Conservation (phyloP, 2,888 invertebrate species). For the Odontothrips loti region DNA sequence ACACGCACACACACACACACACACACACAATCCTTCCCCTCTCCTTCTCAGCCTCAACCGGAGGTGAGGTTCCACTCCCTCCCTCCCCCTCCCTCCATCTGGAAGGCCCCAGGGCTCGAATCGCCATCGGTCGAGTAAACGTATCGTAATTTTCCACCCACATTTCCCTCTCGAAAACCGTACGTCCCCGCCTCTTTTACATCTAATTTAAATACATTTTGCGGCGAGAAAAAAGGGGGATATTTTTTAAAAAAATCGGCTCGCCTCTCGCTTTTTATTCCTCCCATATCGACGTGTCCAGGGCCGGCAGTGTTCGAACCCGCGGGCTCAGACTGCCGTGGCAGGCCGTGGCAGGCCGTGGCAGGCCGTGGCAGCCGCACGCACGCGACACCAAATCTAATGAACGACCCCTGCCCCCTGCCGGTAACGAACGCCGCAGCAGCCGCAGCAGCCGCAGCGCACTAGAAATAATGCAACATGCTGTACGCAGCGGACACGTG, state of each 20-base stretch:
- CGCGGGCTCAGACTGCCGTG: no score
- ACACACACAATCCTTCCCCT: no score
- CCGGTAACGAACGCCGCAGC: neutral
- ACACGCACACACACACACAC: no score
- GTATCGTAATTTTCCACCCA: constrained; percentile 15
- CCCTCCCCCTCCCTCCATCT: neutral
- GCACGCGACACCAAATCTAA: no score
- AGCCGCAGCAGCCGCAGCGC: neutral
- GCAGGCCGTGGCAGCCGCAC: no score
- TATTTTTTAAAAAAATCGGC: no score
- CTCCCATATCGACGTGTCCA: no score
- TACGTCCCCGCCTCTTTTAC: neutral
- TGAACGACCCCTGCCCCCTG: neutral
- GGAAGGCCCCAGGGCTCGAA: neutral
- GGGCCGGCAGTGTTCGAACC: no score
- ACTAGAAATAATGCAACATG: neutral
- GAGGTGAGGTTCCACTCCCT: no score
- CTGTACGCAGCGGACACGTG: neutral
- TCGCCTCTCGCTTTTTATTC: no score
- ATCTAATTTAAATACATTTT: constrained; percentile 10
- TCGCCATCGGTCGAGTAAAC: constrained; percentile 8
- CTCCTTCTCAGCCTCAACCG: no score
- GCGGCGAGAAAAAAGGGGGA: neutral
- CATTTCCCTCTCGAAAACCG: neutral
- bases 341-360: no score